Percentiles rank a stretch among this genome's conserved stretches.
These are phyloP conservation scores for Cardiocondyla obscurior DNA, from an alignment of 1,140 invertebrate species.

Conservation along the genomic window DNA sequence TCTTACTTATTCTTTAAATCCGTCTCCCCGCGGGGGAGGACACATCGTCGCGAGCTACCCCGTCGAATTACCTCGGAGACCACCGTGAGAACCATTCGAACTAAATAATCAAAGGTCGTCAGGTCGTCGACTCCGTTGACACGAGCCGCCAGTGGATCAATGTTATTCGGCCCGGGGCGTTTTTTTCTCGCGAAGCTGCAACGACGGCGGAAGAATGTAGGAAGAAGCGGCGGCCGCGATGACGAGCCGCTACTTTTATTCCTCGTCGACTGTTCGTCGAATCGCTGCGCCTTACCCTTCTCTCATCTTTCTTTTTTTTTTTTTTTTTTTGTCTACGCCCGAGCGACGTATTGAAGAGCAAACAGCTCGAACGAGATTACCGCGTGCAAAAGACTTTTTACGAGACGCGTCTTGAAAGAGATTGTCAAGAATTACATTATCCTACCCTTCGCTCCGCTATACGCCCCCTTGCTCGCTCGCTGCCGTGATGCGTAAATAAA, in stretches of 20 bases:
- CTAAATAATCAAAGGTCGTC: conserved; percentile 60
- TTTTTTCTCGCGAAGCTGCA: conserved; percentile 44
- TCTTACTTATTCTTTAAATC: conserved; percentile 40
- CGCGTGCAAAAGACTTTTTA: conserved; percentile 57
- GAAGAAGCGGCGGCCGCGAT: neutral
- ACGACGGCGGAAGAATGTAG: neutral
- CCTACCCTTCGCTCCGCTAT: conserved; percentile 4
- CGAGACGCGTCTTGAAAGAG: conserved; percentile 56
- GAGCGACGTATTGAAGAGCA: conserved; percentile 47
- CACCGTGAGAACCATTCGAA: conserved; percentile 12
- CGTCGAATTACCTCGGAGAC: conserved; percentile 60
- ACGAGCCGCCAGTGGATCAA: conserved; percentile 38
- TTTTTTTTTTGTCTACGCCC: conserved; percentile 24
- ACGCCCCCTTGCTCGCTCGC: neutral
- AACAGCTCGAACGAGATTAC: conserved; percentile 57
- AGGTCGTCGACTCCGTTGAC: conserved; percentile 13
- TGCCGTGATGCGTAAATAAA: conserved; percentile 46
- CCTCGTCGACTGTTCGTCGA: conserved; percentile 29
- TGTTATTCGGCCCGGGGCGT: conserved; percentile 58
- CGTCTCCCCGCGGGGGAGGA: neutral
- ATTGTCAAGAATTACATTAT: conserved; percentile 58
- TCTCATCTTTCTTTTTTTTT: no score
- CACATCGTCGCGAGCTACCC: neutral
- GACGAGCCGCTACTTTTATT: conserved; percentile 43
- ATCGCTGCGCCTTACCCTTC: conserved; percentile 11